These are phyloP conservation scores for Drosophila limbata DNA, from an alignment of 2,888 invertebrate species.

Conservation along the genomic window DNA sequence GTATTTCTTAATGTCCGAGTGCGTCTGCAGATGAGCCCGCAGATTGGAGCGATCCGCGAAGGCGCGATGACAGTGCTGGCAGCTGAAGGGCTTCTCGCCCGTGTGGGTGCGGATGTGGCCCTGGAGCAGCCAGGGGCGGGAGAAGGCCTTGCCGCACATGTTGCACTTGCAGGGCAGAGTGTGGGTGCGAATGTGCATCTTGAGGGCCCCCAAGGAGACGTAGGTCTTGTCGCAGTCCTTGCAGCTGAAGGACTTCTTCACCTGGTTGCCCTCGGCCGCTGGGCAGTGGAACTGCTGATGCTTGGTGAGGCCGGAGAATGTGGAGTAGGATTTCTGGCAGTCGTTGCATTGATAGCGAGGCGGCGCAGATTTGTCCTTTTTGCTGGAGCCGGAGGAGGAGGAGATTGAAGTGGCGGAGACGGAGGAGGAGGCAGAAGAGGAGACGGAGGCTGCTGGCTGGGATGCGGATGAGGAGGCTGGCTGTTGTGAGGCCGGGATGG, in stretches of 20 bases:
- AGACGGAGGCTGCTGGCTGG: background rate
- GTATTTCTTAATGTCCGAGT: constrained; percentile 99
- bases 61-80: constrained; percentile 97
- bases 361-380: constrained; percentile 83
- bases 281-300: constrained; percentile 98
- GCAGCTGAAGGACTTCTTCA: constrained; percentile 97
- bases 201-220: constrained; percentile 96
- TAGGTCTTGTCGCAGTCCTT: constrained; percentile 98
- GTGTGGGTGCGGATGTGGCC: constrained; percentile 99
- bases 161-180: constrained; percentile 98
- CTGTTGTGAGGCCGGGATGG: background rate
- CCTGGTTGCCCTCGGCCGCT: constrained; percentile 92
- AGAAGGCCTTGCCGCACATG: constrained; percentile 98
- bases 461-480: background rate
- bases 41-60: constrained; percentile 99
- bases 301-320: constrained; percentile 97
- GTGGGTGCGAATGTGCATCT: constrained; percentile 99
- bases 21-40: constrained; percentile 98
- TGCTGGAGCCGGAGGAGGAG: constrained; percentile 78
- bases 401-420: background rate
- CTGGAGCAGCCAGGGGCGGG: constrained; percentile 98
- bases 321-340: constrained; percentile 98
- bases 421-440: constrained; percentile 2
- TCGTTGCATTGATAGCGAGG: constrained; percentile 96
- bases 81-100: constrained; percentile 98